phyloP scores from a whole-genome alignment of 2,113 vertebrate genomes.

The Cyanocitta stelleri region DNA sequence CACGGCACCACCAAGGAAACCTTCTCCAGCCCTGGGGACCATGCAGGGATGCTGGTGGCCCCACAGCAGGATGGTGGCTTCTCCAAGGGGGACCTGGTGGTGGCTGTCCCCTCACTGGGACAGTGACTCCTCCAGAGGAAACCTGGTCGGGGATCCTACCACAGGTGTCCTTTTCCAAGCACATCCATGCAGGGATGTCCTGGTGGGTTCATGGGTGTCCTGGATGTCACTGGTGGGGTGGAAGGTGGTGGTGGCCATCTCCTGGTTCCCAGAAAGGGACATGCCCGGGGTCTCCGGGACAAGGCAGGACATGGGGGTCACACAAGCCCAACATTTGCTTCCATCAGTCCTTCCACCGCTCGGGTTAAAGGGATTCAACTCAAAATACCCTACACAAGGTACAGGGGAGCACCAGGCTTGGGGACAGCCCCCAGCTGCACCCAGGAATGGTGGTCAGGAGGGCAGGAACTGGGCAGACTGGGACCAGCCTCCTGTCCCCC shows the following conservation, averaged over 20 bases:
- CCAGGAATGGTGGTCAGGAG: accelerated
- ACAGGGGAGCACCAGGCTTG: accelerated
- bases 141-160: neutral
- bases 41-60: neutral
- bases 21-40: neutral
- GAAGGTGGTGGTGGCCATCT: neutral
- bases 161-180: neutral
- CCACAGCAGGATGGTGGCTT: neutral
- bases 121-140: neutral
- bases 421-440: neutral
- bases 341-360: neutral
- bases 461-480: neutral
- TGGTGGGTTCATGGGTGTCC: neutral
- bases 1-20: neutral
- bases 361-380: neutral
- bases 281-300: neutral
- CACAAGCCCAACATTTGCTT: neutral
- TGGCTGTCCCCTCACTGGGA: neutral
- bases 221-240: neutral
- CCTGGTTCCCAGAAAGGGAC: neutral
- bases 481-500: neutral
- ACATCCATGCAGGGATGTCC: neutral
- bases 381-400: neutral
- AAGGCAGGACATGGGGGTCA: accelerated
- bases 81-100: neutral